Evolutionary conservation across 2,797 vertebrate species (phyloP).

Genomic region (Anguilla pacifica): DNA sequence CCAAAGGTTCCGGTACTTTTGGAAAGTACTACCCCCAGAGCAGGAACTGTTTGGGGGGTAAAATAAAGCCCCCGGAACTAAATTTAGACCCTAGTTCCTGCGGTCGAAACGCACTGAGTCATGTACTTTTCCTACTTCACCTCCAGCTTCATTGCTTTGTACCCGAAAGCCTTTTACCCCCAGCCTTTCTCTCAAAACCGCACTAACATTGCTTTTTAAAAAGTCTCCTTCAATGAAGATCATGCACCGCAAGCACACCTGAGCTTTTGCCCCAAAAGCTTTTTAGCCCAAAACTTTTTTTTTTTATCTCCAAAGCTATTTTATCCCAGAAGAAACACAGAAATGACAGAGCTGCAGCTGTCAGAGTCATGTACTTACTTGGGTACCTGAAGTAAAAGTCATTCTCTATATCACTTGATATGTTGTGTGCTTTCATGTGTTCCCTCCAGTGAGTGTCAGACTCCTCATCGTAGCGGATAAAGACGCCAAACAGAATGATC

Average conservation of each 20-base stretch:
- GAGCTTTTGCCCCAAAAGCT: background rate
- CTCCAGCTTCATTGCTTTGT: background rate
- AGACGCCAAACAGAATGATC: slow-evolving; percentile 90
- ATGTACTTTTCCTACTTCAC: background rate
- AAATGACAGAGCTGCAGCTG: background rate
- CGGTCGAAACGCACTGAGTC: no score
- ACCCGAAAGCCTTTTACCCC: background rate
- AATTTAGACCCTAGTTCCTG: no score
- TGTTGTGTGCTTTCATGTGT: slow-evolving; percentile 56
- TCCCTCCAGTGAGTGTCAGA: slow-evolving; percentile 76
- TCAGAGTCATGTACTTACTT: slow-evolving; percentile 78
- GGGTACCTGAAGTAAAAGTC: slow-evolving; percentile 97
- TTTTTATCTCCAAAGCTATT: background rate
- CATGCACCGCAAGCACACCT: no score
- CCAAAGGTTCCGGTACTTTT: no score
- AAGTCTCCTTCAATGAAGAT: background rate
- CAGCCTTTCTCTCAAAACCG: no score
- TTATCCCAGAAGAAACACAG: background rate
- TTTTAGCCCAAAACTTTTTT: background rate
- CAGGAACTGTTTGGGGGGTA: no score
- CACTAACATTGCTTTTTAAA: no score
- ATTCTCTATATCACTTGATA: slow-evolving; percentile 83
- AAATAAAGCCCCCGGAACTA: no score
- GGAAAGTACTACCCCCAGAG: no score
- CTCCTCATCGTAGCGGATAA: slow-evolving; percentile 81